Percentiles rank a stretch among this genome's conserved stretches.
phyloP scores from a whole-genome alignment of 2,888 invertebrate genomes.

The Tinea pellionella region DNA sequence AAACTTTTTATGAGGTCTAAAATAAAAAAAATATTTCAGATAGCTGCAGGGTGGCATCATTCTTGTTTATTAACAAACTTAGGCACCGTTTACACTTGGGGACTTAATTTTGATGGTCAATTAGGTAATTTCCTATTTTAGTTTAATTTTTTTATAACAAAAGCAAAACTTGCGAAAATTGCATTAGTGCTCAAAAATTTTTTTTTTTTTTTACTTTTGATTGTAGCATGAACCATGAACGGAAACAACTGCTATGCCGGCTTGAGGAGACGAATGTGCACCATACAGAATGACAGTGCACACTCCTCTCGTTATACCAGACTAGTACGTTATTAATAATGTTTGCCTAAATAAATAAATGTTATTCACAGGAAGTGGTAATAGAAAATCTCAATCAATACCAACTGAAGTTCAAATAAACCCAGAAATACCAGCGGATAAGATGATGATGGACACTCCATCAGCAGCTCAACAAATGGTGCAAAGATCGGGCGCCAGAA shows the following conservation, averaged over 20 bases:
- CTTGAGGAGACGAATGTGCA: too few species aligned
- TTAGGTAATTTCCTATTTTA: slow-evolving; percentile 64
- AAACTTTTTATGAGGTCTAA: too few species aligned
- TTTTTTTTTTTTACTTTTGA: too few species aligned
- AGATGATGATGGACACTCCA: slow-evolving; percentile 1
- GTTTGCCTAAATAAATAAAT: too few species aligned
- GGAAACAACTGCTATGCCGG: too few species aligned
- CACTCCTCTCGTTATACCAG: too few species aligned
- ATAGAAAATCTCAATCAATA: slow-evolving; percentile 67
- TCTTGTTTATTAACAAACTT: slow-evolving; percentile 78
- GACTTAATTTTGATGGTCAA: slow-evolving; percentile 91
- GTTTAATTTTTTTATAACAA: too few species aligned
- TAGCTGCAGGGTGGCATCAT: slow-evolving; percentile 86
- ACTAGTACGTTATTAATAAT: too few species aligned
- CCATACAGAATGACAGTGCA: too few species aligned
- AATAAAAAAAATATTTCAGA: slow-evolving; percentile 24
- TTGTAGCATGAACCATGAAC: too few species aligned
- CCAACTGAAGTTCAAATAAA: slow-evolving; percentile 66
- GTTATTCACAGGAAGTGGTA: slow-evolving; percentile 75
- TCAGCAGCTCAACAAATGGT: not conserved
- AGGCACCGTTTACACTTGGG: slow-evolving; percentile 85
- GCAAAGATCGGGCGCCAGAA: not conserved
- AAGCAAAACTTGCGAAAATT: too few species aligned
- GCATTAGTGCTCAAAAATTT: too few species aligned
- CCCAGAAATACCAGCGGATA: slow-evolving; percentile 28